Base-by-base conservation (phyloP, 92 coral and sea anemone genomes). In the Heteractis magnifica region DNA sequence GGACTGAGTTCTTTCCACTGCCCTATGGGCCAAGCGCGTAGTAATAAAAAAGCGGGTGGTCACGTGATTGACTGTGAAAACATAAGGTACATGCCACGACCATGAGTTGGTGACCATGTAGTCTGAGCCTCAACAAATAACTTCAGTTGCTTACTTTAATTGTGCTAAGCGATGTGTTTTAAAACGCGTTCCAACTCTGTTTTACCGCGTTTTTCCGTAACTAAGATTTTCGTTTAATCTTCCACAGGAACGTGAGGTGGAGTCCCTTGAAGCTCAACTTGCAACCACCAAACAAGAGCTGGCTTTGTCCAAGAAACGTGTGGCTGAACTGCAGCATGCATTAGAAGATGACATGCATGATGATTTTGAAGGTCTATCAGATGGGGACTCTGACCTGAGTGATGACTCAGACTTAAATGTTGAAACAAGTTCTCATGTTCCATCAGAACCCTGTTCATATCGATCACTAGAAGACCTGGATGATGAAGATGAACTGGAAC, bases 391-490 rank as follows among this genome's bases (percentile, higher is more conserved):
- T 13, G 94, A 87, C 62, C 92, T 86, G 41, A 94, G 91, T 16
- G 95, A 92, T 56, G 90, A 89, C 82, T 84, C 90, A 65, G 94
- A 90, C 78, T 75, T 71, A 19, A 85, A 86, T 50, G 48, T 82
- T 44, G 89, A 85, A 20, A 91, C 86, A 77, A 91, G 79, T 11
- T 93, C 98, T 58, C 88, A 91, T 44, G 86, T 81, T 1, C 95
- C 92, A 1, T 96, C 99, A 50, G 98, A 96, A 76, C 94, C 99
- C 56, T 90, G 98, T 75, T 96, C 99, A n/a, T 96, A 96, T 74
- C 94, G 94, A 77, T 96, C 99, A 20, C 83, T 88, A 75, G 99
- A 96, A 62, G 98, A 94, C 79, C 83, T 96, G 49, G 98, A 94
- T 77, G 88, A 87, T 51, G 97, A 87, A 23, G 92, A 86, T 11